phyloP scores from a whole-genome alignment of 2,888 invertebrate species.

The Dendrolimus houi region DNA sequence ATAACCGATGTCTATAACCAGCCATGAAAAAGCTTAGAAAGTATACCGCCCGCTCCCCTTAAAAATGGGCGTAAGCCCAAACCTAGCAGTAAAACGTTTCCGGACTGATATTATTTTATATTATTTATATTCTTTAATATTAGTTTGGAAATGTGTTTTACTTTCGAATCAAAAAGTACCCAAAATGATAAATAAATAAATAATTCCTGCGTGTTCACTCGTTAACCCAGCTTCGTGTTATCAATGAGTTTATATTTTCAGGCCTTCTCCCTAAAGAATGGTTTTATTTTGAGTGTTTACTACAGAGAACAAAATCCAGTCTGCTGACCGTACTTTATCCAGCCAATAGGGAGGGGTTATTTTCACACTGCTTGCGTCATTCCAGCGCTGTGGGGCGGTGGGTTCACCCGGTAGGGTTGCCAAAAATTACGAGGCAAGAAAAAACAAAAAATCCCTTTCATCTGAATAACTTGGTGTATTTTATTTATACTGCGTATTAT shows the following conservation, averaged over 20 bases:
- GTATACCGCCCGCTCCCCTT: too few species aligned
- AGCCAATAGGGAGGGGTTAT: conserved; percentile 1
- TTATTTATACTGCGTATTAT: too few species aligned
- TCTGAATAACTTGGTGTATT: too few species aligned
- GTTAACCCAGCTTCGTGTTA: background rate
- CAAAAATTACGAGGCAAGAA: background rate
- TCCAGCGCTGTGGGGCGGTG: background rate
- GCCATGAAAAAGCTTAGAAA: too few species aligned
- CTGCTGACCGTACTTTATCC: conserved; percentile 1
- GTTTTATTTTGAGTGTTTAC: background rate
- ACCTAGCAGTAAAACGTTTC: too few species aligned
- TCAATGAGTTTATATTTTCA: background rate
- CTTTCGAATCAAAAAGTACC: too few species aligned
- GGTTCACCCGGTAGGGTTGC: background rate
- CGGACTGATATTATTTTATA: too few species aligned
- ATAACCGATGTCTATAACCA: too few species aligned
- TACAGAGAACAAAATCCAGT: background rate
- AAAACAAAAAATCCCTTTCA: too few species aligned
- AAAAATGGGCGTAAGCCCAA: too few species aligned
- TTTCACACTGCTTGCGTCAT: conserved; percentile 5
- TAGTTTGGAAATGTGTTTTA: too few species aligned
- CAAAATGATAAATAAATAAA: background rate
- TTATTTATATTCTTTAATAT: too few species aligned
- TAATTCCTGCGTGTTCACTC: background rate
- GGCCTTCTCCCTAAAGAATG: background rate